Base-by-base conservation (phyloP, 2,113 vertebrate species). In the Reinhardtius hippoglossoides region DNA sequence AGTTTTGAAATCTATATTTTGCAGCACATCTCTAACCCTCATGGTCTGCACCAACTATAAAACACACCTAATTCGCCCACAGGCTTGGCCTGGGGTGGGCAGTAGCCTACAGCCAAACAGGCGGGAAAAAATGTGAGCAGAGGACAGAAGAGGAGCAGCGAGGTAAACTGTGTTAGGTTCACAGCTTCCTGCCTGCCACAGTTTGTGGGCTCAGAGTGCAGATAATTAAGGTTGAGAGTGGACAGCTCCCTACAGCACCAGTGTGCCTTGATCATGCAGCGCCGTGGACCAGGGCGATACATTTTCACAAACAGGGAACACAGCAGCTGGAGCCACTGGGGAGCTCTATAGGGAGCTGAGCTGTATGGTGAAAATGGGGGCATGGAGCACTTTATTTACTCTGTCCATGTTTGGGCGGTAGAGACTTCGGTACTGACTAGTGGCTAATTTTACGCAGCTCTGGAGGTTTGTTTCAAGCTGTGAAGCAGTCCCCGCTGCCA, bases 221-320 rank as follows among this genome's bases (percentile, higher is more conserved):
- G 79, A 87, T 91, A 85, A 89, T 87, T 87, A 84, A 82, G 77
- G 84, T 74, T 87, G 91, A 87, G 91, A 83, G 81, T 85, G 90
- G 84, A 87, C 87, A 85, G 87, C 81, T 89, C 85, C 78, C 85
- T 46, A 44, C 73, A 80, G 87, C 16, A 71, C 62, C 74, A 6
- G 23, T 67, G 77, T 46, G 83, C 68, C 78, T 88, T 85, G 77
- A 85, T 82, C 80, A 74, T 5, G 42, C 69, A 55, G 78, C 63
- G 73, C 80, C 46, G 57, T 59, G 65, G 75, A 83, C 75, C 23
- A 46, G 50, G 64, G 78, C 73, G 54, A 80, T 90, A 86, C 87
- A 82, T 89, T 89, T 82, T 81, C 84, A 79, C 83, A 76, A 78
- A 84, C 85, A 78, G 71, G 65, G 66, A 82, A 78, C 71, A 54